Base-by-base conservation (phyloP, 2,113 vertebrate species). In the Cricetomys ansorgei region DNA sequence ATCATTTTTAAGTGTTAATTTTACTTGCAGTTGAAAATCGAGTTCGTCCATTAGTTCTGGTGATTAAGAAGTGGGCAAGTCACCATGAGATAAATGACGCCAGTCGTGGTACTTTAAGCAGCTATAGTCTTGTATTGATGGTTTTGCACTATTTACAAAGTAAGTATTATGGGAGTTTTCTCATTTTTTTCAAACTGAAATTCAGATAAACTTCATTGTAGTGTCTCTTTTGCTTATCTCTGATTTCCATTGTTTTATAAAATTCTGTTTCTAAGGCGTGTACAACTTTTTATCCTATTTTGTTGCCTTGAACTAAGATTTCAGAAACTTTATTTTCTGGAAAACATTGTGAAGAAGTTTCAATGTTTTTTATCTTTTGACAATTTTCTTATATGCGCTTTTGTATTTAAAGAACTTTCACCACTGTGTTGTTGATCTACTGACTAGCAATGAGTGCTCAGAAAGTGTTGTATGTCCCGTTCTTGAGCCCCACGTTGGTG, bases 81-180 rank as follows among this genome's bases (percentile, higher is more conserved):
- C 99, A 99, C 97, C 98, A 98, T 98, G 98, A 99, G 0, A 99
- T 99, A 98, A 99, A 99, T 72, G 99, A 99, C 96, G 99, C 99
- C 97, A 99, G 99, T 98, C 99, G 99, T 97, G 99, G 99, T 97
- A 99, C 99, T 90, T 98, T 99, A 96, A 99, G 87, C 99, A 99
- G 99, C 99, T 99, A 99, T 98, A 99, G 99, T 94, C 99, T 99
- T 96, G 99, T 99, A 72, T 98, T 99, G 98, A 99, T 99, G 99
- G 99, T 99, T 98, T 98, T 99, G 98, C 99, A 99, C 99, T 99
- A 99, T 98, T 99, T 99, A 98, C 99, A 99, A 98, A 99, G 99
- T 99, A 98, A 99, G 99, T 99, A 97, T 97, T 85, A 70, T 85
- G 48, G 1, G 29, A n/a, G 88, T 37, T 86, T 90, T 4, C 34